Conservation (phyloP, 2,113 vertebrate species). For the Apodemus sylvaticus region DNA sequence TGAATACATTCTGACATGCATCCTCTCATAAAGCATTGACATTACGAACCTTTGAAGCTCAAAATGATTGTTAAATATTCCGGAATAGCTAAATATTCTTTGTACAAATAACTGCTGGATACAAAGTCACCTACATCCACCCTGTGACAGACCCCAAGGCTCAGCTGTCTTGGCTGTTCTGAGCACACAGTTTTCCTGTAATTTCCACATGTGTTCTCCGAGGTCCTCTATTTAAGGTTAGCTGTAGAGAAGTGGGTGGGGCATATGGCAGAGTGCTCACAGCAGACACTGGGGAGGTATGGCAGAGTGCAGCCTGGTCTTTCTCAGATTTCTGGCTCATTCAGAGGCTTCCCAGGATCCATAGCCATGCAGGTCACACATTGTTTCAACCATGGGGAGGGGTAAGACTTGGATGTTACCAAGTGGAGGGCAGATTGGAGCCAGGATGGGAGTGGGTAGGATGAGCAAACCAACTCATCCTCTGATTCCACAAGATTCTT, state of each 20-base stretch:
- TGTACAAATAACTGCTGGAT: constrained; percentile 43
- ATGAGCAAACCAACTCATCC: too few relatives aligned
- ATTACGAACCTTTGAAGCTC: constrained; percentile 76
- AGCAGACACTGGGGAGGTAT: accelerated
- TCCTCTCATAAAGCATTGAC: constrained; percentile 69
- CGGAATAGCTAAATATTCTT: constrained; percentile 71
- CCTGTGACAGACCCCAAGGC: neutral
- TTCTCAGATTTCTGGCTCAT: neutral
- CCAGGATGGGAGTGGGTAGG: accelerated
- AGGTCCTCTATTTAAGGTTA: accelerated
- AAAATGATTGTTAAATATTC: constrained; percentile 60
- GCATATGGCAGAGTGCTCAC: accelerated
- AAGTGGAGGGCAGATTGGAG: accelerated
- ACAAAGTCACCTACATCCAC: constrained; percentile 17
- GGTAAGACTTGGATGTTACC: neutral
- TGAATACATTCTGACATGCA: constrained; percentile 77
- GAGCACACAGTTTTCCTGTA: accelerated
- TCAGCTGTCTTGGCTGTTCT: constrained; percentile 38
- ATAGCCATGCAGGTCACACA: accelerated
- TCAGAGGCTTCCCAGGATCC: accelerated
- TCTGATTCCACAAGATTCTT: neutral
- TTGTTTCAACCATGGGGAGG: accelerated
- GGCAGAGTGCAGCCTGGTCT: accelerated
- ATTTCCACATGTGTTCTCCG: accelerated
- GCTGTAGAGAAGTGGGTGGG: accelerated